Conservation (phyloP, 2,797 vertebrate species). For the Darevskia mixta region DNA sequence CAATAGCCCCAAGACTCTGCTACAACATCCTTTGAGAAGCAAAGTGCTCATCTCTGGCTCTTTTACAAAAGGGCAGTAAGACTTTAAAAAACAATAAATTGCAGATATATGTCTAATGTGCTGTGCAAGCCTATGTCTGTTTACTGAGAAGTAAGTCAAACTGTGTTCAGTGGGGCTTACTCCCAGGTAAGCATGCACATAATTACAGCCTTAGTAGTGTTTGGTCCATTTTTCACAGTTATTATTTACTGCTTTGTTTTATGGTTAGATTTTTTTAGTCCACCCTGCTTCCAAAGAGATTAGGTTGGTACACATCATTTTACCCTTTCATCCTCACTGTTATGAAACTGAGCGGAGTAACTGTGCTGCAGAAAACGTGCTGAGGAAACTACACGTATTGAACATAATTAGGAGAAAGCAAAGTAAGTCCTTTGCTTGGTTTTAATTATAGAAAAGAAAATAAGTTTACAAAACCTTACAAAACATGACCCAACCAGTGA, state of each 20-base stretch:
- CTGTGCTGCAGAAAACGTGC: too few relatives aligned
- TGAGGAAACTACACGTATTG: too few relatives aligned
- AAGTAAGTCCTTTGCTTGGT: too few relatives aligned
- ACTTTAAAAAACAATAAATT: not conserved
- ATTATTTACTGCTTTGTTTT: not conserved
- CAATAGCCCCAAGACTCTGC: not conserved
- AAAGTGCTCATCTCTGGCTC: too few relatives aligned
- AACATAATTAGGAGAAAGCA: too few relatives aligned
- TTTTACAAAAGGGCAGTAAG: not conserved
- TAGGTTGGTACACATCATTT: not conserved
- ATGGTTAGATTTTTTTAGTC: not conserved
- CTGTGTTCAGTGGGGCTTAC: not conserved
- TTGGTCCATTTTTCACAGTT: not conserved
- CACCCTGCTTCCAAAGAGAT: not conserved
- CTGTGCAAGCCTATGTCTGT: not conserved
- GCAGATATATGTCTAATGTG: not conserved
- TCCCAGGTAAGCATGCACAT: not conserved
- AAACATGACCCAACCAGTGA: too few relatives aligned
- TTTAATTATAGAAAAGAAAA: too few relatives aligned
- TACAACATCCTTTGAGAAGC: not conserved
- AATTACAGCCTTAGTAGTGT: not conserved
- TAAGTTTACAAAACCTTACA: too few relatives aligned
- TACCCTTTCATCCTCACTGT: not conserved
- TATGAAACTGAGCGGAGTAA: too few relatives aligned
- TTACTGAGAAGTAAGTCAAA: not conserved